A percentile compares a stretch with the other conserved stretches of the same genome.
Conservation (phyloP, 2,888 invertebrate genomes). For the Lepas anatifera region DNA sequence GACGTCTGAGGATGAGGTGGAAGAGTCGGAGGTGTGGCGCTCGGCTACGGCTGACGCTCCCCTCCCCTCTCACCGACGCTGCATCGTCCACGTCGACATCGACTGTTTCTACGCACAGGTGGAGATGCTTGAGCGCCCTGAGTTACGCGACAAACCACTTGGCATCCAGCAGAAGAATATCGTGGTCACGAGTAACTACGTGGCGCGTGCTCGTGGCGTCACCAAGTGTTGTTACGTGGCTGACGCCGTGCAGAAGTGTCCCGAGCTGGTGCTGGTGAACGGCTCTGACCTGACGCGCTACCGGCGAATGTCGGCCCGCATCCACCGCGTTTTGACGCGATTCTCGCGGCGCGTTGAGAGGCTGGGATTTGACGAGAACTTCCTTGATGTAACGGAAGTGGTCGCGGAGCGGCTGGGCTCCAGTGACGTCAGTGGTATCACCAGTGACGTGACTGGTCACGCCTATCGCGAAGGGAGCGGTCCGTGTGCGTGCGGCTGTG, state of each 20-base stretch:
- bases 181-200: constrained; percentile 73
- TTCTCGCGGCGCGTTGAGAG: constrained; percentile 64
- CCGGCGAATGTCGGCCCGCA: constrained; percentile 60
- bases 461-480: constrained; percentile 42
- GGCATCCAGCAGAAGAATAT: constrained; percentile 74
- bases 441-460: constrained; percentile 42
- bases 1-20: background rate
- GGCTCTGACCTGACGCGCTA: constrained; percentile 75
- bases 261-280: constrained; percentile 57
- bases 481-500: constrained; percentile 62
- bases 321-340: constrained; percentile 54
- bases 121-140: constrained; percentile 60
- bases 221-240: constrained; percentile 61
- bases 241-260: constrained; percentile 62
- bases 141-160: constrained; percentile 50
- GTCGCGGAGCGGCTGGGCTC: constrained; percentile 32
- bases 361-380: constrained; percentile 75
- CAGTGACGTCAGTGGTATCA: background rate
- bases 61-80: background rate
- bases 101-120: constrained; percentile 81
- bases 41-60: background rate
- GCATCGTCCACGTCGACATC: constrained; percentile 63
- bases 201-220: constrained; percentile 60
- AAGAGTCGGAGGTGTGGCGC: background rate
- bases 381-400: constrained; percentile 59